Evolutionary conservation across 2,113 vertebrate genomes (phyloP).

Genomic region (Okapia johnstoni): DNA sequence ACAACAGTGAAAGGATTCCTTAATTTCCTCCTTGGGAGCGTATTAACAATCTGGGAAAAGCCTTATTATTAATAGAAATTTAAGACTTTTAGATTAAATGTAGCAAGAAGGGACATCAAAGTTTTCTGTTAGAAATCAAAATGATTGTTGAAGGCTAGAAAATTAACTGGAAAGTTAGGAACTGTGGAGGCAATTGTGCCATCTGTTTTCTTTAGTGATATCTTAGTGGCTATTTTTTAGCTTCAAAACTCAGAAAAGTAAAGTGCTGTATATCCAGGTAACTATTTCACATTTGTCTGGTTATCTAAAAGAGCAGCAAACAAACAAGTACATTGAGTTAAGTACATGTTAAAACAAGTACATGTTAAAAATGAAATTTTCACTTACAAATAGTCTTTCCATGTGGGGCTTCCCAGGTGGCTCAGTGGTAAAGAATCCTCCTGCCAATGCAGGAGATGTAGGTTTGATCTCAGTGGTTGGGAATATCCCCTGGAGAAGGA

Average conservation of each 20-base stretch:
- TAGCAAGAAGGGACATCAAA: background rate
- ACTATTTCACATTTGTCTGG: background rate
- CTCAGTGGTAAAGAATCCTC: background rate
- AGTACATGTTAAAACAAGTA: no score
- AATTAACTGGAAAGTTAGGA: background rate
- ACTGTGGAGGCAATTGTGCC: background rate
- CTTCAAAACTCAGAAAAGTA: background rate
- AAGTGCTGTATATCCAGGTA: background rate
- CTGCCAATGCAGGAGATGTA: background rate
- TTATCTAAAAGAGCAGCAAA: background rate
- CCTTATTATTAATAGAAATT: background rate
- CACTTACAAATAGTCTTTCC: background rate
- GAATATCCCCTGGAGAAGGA: background rate
- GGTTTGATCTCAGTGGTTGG: background rate
- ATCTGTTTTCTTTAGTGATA: background rate
- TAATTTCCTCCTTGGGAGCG: background rate
- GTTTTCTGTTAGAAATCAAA: background rate
- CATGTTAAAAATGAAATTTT: background rate
- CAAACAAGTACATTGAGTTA: background rate
- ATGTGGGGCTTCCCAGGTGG: background rate
- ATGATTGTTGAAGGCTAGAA: background rate
- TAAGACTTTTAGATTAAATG: conserved; percentile 8
- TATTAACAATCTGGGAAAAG: background rate
- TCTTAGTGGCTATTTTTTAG: background rate
- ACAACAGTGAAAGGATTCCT: background rate